Evolutionary conservation across 2,113 vertebrate genomes (phyloP), one percentile per base, ranked within the genome.

Genomic region (Himantopus leucocephalus): DNA sequence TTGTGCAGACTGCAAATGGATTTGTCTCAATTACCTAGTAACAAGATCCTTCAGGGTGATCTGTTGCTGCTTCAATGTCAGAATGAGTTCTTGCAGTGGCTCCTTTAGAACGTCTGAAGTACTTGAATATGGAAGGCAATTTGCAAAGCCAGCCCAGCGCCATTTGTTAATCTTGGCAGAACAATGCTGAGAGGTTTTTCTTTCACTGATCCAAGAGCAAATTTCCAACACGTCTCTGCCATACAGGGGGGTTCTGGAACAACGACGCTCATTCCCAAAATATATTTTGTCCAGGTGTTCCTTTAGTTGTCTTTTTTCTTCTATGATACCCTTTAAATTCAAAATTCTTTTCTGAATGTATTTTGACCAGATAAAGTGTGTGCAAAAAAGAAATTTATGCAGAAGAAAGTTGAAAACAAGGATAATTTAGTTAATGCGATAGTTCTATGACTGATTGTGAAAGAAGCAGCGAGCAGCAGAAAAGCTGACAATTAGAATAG

Each of bases 251-350:
- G 91, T 79, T 56, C 98, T 98, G 19, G 97, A 97, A 71, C 98
- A 99, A 76, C 97, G 98, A 2, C 82, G 76, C 59, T 99, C 98
- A 7, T 99, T 99, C 30, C 97, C 97, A 8, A 92, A 48, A 37
- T 98, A 98, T 19, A 99, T 96, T 43, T 98, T 97, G 43, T 97
- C 97, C 85, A 99, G 95, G 4, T 98, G 98, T 72, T 99, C 98
- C 67, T 98, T 99, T 37, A 98, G 74, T 66, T 98, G 97, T 35
- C 96, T 97, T 96, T 98, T 98, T 92, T 99, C 98, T 95, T 99
- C 99, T 18, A 91, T 95, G 1, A 98, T 94, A 84, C 96, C 98
- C 98, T 98, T 94, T 47, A 76, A 70, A 64, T 64, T 86, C 10
- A 93, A 75, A 80, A 56, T 60, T 41, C 1, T 62, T 52, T 83